Conservation (phyloP, 2,888 invertebrate genomes). For the Ennomos fuscantarius region DNA sequence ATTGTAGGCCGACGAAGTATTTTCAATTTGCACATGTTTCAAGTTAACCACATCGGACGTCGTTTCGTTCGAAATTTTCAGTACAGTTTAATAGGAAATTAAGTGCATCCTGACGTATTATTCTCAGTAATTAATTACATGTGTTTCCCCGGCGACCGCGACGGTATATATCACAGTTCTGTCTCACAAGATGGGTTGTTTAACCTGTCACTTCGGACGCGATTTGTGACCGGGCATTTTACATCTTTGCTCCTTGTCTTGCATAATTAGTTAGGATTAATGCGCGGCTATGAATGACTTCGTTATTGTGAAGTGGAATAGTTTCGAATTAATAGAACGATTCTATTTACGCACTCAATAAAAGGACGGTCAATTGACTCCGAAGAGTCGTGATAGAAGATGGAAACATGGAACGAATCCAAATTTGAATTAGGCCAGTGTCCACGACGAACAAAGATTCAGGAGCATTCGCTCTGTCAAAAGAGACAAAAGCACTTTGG, state of each 20-base stretch:
- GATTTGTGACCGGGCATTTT: conserved; percentile 82
- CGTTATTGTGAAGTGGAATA: conserved; percentile 70
- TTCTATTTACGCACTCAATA: conserved; percentile 14
- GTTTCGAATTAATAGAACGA: conserved; percentile 30
- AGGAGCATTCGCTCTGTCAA: conserved; percentile 23
- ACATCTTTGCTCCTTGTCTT: conserved; percentile 80
- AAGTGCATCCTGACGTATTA: conserved; percentile 80
- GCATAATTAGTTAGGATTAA: conserved; percentile 83
- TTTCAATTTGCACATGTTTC: conserved; percentile 2
- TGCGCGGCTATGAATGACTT: conserved; percentile 75
- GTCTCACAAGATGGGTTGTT: conserved; percentile 80
- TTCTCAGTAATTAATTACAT: conserved; percentile 79
- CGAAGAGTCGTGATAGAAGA: conserved; percentile 27
- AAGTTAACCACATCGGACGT: conserved; percentile 19
- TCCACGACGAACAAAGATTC: conserved; percentile 40
- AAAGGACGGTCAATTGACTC: conserved; percentile 18
- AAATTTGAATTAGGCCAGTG: conserved; percentile 39
- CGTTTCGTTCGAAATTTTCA: conserved; percentile 61
- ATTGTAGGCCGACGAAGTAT: not conserved
- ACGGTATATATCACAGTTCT: conserved; percentile 77
- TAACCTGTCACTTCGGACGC: conserved; percentile 78
- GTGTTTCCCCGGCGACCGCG: conserved; percentile 72
- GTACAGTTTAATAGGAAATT: conserved; percentile 78
- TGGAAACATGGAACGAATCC: conserved; percentile 39
- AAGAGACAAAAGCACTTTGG: conserved; percentile 38